Conservation (phyloP, 1,140 invertebrate genomes). For the Contarinia nasturtii region DNA sequence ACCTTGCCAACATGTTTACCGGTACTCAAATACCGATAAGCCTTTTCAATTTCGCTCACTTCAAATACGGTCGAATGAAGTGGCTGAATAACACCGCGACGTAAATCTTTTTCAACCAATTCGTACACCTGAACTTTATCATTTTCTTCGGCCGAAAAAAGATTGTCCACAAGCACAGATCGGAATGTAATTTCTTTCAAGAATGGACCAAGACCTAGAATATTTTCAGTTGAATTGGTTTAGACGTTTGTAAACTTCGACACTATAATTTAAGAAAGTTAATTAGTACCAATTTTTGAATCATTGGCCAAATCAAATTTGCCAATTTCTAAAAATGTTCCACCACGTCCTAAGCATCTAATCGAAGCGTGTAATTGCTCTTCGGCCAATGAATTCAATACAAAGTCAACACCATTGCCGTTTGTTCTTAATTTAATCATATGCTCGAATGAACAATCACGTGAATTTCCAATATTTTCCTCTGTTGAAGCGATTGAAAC, state of each 20-base stretch:
- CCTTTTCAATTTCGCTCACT: conserved; percentile 38
- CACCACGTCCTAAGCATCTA: conserved; percentile 47
- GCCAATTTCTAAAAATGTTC: conserved; percentile 61
- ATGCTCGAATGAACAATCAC: conserved; percentile 38
- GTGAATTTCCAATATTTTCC: conserved; percentile 37
- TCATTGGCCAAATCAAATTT: conserved; percentile 53
- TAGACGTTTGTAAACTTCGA: too few relatives aligned
- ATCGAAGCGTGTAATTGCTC: conserved; percentile 54
- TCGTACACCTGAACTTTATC: neutral
- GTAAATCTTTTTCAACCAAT: conserved; percentile 39
- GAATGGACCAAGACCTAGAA: conserved; percentile 46
- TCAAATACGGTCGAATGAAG: conserved; percentile 37
- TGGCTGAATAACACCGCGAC: conserved; percentile 41
- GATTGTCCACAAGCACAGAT: conserved; percentile 64
- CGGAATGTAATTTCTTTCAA: conserved; percentile 70
- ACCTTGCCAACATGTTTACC: conserved; percentile 84
- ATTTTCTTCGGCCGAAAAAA: conserved; percentile 30
- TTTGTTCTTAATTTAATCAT: conserved; percentile 34
- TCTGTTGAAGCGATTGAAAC: conserved; percentile 15
- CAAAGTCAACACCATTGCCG: conserved; percentile 42
- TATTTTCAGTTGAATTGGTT: too few relatives aligned
- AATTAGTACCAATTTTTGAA: conserved; percentile 16
- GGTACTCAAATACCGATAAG: conserved; percentile 56
- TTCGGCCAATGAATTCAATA: conserved; percentile 46
- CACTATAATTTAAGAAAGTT: too few relatives aligned